Evolutionary conservation across 1,140 invertebrate genomes (phyloP).

Genomic region (Gyrodactylus salaris): DNA sequence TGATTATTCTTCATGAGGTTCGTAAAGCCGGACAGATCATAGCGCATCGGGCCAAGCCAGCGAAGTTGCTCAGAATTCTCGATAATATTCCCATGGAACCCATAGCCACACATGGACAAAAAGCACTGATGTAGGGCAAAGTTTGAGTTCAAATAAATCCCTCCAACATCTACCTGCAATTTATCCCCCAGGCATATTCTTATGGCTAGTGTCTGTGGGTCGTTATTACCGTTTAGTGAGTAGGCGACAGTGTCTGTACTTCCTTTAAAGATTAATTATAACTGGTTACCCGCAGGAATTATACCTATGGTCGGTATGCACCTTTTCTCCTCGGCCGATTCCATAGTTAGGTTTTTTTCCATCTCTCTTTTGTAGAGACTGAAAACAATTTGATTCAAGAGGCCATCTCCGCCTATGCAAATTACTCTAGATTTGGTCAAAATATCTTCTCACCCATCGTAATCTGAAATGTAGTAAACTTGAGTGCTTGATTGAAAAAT

Average conservation of each 20-base stretch:
- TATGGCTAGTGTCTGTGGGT: neutral
- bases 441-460: too few species aligned
- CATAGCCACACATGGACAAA: constrained; percentile 47
- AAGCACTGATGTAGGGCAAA: constrained; percentile 32
- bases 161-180: constrained; percentile 29
- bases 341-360: too few species aligned
- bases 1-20: neutral
- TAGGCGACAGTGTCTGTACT: neutral
- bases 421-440: too few species aligned
- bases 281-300: neutral
- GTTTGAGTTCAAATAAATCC: constrained; percentile 37
- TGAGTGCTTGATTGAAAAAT: too few species aligned
- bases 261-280: neutral
- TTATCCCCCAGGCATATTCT: neutral
- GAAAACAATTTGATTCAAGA: neutral
- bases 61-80: constrained; percentile 42
- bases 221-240: neutral
- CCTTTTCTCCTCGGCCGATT: too few species aligned
- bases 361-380: neutral
- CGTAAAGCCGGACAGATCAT: constrained; percentile 29
- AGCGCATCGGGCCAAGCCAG: constrained; percentile 55
- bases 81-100: constrained; percentile 50
- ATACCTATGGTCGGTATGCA: too few species aligned
- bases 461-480: too few species aligned
- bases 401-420: neutral